Evolutionary conservation across 2,888 invertebrate species (phyloP).

Genomic region (Coelopa pilipes): DNA sequence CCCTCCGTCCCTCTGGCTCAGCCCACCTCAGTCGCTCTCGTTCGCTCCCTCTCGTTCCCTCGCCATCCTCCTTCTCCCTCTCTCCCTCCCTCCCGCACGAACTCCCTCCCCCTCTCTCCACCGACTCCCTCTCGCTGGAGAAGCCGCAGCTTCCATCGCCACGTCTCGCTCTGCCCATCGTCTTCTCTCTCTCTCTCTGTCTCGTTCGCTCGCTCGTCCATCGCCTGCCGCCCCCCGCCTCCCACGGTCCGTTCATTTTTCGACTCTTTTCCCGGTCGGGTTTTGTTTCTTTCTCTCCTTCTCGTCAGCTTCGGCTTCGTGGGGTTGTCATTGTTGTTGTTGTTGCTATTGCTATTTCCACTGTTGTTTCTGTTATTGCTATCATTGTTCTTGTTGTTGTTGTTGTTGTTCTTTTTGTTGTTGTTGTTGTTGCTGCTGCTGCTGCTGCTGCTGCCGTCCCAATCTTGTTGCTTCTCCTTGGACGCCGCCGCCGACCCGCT

Average conservation of each 20-base stretch:
- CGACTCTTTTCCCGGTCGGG: no score
- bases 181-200: background rate
- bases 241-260: background rate
- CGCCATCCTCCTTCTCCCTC: no score
- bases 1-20: background rate
- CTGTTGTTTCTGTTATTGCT: no score
- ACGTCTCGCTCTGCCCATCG: background rate
- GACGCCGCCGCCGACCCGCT: background rate
- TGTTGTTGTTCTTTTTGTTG: no score
- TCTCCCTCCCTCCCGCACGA: background rate
- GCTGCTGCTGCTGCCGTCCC: background rate
- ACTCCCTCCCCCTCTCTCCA: conserved; percentile 1
- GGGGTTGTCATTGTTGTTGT: no score
- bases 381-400: no score
- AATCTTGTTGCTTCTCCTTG: conserved; percentile 7
- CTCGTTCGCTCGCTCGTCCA: background rate
- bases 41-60: background rate
- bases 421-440: background rate
- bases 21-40: background rate
- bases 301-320: no score
- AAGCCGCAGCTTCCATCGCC: background rate
- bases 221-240: background rate
- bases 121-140: background rate
- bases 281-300: no score
- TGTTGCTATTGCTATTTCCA: no score